Evolutionary conservation across 2,888 invertebrate genomes (phyloP).

Genomic region (Peribatodes rhomboidaria): DNA sequence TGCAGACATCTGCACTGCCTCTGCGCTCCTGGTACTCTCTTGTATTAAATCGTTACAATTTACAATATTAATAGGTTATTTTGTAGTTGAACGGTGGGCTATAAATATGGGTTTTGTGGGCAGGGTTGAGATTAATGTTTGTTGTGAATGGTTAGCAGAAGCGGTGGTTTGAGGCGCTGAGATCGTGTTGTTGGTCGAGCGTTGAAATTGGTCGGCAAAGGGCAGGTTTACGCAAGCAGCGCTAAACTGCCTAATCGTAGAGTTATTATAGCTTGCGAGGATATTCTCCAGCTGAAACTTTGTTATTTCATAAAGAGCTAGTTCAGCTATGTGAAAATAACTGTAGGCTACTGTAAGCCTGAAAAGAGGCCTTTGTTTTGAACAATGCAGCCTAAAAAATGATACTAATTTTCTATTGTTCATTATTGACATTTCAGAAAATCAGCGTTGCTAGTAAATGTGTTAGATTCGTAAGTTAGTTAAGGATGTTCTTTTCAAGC

Average conservation of each 20-base stretch:
- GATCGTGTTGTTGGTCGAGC: slow-evolving; percentile 46
- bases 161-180: slow-evolving; percentile 44
- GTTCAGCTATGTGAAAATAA: background rate
- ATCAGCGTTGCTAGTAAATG: too few relatives aligned
- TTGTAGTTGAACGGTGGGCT: slow-evolving; percentile 67
- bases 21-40: slow-evolving; percentile 57
- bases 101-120: slow-evolving; percentile 68
- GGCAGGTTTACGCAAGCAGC: slow-evolving; percentile 41
- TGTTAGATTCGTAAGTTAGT: too few relatives aligned
- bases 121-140: slow-evolving; percentile 54
- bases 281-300: slow-evolving; percentile 19
- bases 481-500: too few relatives aligned
- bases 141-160: slow-evolving; percentile 56
- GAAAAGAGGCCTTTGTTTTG: too few relatives aligned
- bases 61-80: slow-evolving; percentile 79
- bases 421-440: too few relatives aligned
- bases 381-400: too few relatives aligned
- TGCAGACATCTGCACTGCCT: slow-evolving; percentile 58
- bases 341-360: background rate
- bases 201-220: slow-evolving; percentile 40
- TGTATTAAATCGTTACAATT: slow-evolving; percentile 77
- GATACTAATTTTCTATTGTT: too few relatives aligned
- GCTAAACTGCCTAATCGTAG: slow-evolving; percentile 35
- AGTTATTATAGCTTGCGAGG: slow-evolving; percentile 27
- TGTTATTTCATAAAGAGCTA: background rate